These are phyloP conservation scores for Phainopepla nitens DNA, from an alignment of 2,113 vertebrate genomes.

Conservation along the genomic window DNA sequence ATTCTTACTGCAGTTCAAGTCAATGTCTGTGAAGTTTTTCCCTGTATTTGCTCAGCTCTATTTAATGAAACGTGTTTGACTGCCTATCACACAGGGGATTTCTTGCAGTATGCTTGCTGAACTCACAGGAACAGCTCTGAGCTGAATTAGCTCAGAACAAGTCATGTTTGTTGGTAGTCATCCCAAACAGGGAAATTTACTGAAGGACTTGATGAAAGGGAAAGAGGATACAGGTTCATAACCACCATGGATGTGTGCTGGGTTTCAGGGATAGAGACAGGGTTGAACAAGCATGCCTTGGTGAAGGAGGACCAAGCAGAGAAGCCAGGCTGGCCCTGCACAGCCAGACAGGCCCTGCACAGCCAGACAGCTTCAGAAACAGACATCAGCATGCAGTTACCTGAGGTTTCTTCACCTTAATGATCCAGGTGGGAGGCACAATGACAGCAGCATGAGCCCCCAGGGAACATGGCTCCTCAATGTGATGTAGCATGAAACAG, in stretches of 20 bases:
- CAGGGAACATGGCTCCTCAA: conserved; percentile 94
- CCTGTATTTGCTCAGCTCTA: conserved; percentile 56
- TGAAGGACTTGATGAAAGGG: background rate
- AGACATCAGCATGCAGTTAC: conserved; percentile 76
- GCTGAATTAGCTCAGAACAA: background rate
- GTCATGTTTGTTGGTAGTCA: background rate
- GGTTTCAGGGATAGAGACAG: background rate
- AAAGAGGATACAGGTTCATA: background rate
- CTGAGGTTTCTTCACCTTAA: conserved; percentile 98
- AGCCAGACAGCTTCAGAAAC: conserved; percentile 54
- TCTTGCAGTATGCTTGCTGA: background rate
- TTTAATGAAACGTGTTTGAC: conserved; percentile 26
- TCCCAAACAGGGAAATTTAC: background rate
- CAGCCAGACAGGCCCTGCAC: conserved; percentile 12
- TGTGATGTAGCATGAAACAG: conserved; percentile 98
- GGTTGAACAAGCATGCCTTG: conserved; percentile 40
- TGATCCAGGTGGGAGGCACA: conserved; percentile 97
- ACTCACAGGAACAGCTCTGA: background rate
- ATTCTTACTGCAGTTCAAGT: background rate
- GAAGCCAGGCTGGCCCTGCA: conserved; percentile 25
- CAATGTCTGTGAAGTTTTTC: background rate
- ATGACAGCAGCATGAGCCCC: conserved; percentile 95
- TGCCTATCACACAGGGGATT: background rate
- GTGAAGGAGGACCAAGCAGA: background rate
- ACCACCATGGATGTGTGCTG: conserved; percentile 12